Evolutionary conservation across 2,888 invertebrate species (phyloP), one percentile per base, ranked within the genome.

Genomic region (Cephus pulcher): DNA sequence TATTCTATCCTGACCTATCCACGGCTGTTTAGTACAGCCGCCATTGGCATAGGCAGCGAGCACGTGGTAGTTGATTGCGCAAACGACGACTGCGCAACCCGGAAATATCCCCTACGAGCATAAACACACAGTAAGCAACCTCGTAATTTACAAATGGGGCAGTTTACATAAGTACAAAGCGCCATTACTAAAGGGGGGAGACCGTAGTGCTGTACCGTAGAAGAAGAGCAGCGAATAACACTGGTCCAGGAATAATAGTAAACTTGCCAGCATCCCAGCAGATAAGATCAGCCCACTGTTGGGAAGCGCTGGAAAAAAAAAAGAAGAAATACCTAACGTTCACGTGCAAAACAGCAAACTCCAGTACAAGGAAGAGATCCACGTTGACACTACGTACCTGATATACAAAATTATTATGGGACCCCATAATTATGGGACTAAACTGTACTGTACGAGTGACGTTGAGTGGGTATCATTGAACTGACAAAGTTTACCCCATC

Each of bases 401-500:
- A 9, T 4, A 23, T 56, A 23, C 9, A 9, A 56, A 23, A 40
- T 40, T 23, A 23, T 40, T 15, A 40, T 40, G 4, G 15, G 40
- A 40, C 15, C 40, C 15, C 40, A 40, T 40, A 4, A 23, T 56
- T 1, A 56, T 56, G 23, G 1, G 9, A 56, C 56, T 9, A 56
- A 56, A 23, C 56, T 23, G 2, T 9, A 56, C 23, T 15, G 23
- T 56, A 23, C 56, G 23, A 56, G 15, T 56, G 56, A 56, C 56
- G 9, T 23, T 56, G 56, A 56, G 0, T 56, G 56, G 2, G 56
- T 23, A 56, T 56, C 56, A 23, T 56, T 56, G 56, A 56, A 56
- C 74, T 76, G 79, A 79, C 80, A 79, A 78, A 80, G 80, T 80
- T 82, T 80, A 79, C 82, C 15, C 56, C 56, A 79, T 78, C 79